These are phyloP conservation scores for Euthynnus affinis DNA, from an alignment of 2,797 vertebrate species.

Conservation along the genomic window DNA sequence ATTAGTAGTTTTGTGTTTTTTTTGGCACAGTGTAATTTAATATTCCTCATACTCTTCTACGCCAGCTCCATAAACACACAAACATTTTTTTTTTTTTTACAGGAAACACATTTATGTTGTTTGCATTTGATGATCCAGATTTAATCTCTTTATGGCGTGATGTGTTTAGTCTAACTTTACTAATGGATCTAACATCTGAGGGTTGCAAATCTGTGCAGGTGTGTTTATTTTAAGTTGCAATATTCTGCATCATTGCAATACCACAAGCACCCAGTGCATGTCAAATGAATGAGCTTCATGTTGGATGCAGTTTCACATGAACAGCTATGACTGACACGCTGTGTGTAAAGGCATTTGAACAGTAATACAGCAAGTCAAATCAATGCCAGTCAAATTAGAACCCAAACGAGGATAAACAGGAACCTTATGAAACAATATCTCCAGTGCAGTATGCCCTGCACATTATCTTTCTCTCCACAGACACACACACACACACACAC, in stretches of 20 bases:
- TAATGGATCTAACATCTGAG: background rate
- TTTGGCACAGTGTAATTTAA: background rate
- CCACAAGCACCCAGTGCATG: constrained; percentile 8
- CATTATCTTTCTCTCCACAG: constrained; percentile 11
- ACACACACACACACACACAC: constrained; percentile 36
- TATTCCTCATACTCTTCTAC: background rate
- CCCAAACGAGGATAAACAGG: constrained; percentile 63
- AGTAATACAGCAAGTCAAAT: constrained; percentile 48
- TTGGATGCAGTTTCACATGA: constrained; percentile 34
- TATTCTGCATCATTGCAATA: constrained; percentile 22
- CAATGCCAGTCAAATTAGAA: constrained; percentile 57
- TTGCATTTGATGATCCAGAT: constrained; percentile 1
- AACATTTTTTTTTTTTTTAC: background rate
- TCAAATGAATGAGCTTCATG: constrained; percentile 26
- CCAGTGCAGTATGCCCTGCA: constrained; percentile 36
- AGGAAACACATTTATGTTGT: constrained; percentile 2
- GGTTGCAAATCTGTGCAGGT: constrained; percentile 15
- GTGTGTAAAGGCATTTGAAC: constrained; percentile 32
- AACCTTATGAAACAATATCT: constrained; percentile 62
- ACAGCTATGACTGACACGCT: constrained; percentile 23
- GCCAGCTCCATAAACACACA: background rate
- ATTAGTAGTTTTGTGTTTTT: too few relatives aligned
- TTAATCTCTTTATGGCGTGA: background rate
- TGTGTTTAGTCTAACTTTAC: background rate
- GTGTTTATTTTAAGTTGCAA: constrained; percentile 22